A percentile compares a stretch with the other conserved stretches of the same genome.
phyloP scores from a whole-genome alignment of 2,888 invertebrate genomes.

The Fabriciana adippe region DNA sequence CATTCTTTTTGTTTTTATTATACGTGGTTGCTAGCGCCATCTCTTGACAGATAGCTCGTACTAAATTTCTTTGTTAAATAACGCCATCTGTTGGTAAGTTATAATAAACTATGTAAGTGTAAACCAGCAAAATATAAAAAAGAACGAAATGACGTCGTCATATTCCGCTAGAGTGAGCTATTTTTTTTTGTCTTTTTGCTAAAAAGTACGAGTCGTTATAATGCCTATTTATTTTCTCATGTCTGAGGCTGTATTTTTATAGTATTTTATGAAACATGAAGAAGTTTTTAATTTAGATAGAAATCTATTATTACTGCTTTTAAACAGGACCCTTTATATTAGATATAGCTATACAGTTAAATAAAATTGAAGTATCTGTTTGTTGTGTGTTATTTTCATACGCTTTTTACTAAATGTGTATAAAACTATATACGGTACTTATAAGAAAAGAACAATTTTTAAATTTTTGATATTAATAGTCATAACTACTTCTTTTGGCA shows the following conservation, averaged over 20 bases:
- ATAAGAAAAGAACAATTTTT: too few relatives aligned
- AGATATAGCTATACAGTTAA: too few relatives aligned
- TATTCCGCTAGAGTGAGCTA: slow-evolving; percentile 67
- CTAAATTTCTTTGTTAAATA: slow-evolving; percentile 1
- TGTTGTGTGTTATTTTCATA: too few relatives aligned
- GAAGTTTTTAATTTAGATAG: too few relatives aligned
- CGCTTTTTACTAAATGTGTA: too few relatives aligned
- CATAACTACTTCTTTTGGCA: too few relatives aligned
- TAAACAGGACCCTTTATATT: too few relatives aligned
- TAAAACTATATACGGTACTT: too few relatives aligned
- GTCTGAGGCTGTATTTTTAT: neutral
- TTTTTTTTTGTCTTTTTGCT: slow-evolving; percentile 57
- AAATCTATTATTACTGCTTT: too few relatives aligned
- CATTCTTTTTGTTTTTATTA: slow-evolving; percentile 35
- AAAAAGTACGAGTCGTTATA: slow-evolving; percentile 26
- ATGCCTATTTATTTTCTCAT: slow-evolving; percentile 19
- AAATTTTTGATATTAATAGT: too few relatives aligned
- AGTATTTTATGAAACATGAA: neutral
- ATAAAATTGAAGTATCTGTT: too few relatives aligned
- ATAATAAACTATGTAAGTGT: slow-evolving; percentile 16
- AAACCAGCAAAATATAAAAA: slow-evolving; percentile 47
- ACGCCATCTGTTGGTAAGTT: slow-evolving; percentile 48
- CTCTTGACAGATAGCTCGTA: slow-evolving; percentile 43
- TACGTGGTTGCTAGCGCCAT: slow-evolving; percentile 49
- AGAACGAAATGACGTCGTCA: slow-evolving; percentile 47